Evolutionary conservation across 1,140 invertebrate species (phyloP).

Genomic region (Mactra quadrangularis): DNA sequence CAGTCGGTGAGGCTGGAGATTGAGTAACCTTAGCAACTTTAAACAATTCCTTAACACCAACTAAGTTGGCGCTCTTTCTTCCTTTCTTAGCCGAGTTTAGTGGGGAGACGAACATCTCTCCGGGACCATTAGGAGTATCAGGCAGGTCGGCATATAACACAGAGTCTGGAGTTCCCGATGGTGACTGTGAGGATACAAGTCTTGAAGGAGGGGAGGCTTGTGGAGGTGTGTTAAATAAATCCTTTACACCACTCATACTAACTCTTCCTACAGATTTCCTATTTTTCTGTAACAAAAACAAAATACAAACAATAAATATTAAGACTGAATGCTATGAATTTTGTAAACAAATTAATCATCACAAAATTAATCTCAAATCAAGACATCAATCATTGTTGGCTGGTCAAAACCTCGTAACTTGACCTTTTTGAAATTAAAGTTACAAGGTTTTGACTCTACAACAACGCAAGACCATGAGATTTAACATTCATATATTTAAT

Average conservation of each 20-base stretch:
- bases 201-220: constrained; percentile 4
- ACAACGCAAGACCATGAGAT: too few species aligned
- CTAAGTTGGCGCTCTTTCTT: constrained; percentile 28
- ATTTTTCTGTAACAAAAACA: neutral
- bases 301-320: neutral
- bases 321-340: too few species aligned
- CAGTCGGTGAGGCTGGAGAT: constrained; percentile 45
- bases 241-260: constrained; percentile 66
- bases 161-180: constrained; percentile 33
- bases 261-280: constrained; percentile 42
- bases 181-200: constrained; percentile 5
- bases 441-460: too few species aligned
- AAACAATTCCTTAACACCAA: constrained; percentile 53
- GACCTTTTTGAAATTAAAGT: too few species aligned
- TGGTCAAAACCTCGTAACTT: too few species aligned
- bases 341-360: too few species aligned
- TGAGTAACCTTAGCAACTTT: constrained; percentile 46
- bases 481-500: too few species aligned
- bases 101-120: constrained; percentile 78
- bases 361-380: too few species aligned
- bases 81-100: constrained; percentile 55
- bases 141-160: constrained; percentile 77
- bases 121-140: constrained; percentile 78
- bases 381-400: too few species aligned
- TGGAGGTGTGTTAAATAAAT: constrained; percentile 67